Base-by-base conservation (phyloP, 2,888 invertebrate genomes). In the Eulithis prunata region DNA sequence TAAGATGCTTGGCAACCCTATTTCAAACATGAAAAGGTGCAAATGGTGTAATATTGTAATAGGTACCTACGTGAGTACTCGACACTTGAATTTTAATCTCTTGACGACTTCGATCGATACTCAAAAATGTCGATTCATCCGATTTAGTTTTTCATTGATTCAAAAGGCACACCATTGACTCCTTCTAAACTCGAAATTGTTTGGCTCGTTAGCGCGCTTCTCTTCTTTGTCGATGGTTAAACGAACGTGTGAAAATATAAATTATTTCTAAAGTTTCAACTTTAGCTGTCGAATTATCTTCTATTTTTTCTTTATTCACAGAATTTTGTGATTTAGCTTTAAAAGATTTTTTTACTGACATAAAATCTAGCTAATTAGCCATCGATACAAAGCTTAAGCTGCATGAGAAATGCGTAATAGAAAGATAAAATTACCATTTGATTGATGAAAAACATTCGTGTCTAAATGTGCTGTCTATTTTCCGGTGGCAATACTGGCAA, bases 121-220 rank as follows among this genome's bases (percentile, higher is more conserved):
- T 53, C 13, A 51, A 83, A 41, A 84, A 75, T 88, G 88, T 81
- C 87, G 86, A 89, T 84, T 89, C 89, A 89, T 88, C 81, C 85
- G 86, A 84, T 87, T 88, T 89, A 89, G 88, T 89, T 88, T 87
- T 86, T 80, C 80, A 85, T 85, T 67, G 63, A 63, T 67, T 67
- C 60, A 63, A 64, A 57, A 38, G 53, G 49, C 60, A 54, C 53
- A 45, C 68, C 64, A 62, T 68, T 85, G 84, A 83, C 85, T 85
- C 49, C 49, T 49, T 49, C 79, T 80, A 79, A 86, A 86, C 85
- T 84, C 80, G 79, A 82, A 84, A 82, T 87, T 87, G 86, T 85
- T 81, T 77, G 78, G 78, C 83, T 88, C 86, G 87, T 88, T 88
- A 88, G 82, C 78, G 73, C 75, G 67, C 60, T 73, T 68, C 64